phyloP scores from a whole-genome alignment of 2,888 invertebrate genomes.

The Sphecodes monilicornis region DNA sequence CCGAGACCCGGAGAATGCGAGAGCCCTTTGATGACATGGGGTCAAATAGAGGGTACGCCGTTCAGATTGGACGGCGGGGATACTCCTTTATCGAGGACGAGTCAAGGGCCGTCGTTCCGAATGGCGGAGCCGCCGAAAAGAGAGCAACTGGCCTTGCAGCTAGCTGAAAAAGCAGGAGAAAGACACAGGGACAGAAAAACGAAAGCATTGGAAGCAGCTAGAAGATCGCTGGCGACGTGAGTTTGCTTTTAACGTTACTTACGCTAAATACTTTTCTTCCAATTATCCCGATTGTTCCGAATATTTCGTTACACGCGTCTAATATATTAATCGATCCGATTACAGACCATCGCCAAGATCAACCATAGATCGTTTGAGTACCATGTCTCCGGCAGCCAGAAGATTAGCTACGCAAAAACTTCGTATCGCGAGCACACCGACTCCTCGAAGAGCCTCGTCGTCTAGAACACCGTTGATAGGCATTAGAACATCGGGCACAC shows the following conservation, averaged over 20 bases:
- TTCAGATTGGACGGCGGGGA: slow-evolving; percentile 96
- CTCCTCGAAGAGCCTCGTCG: slow-evolving; percentile 81
- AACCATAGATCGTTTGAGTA: slow-evolving; percentile 92
- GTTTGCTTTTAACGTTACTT: slow-evolving; percentile 63
- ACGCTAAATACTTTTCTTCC: too few relatives aligned
- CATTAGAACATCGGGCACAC: slow-evolving; percentile 80
- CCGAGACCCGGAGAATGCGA: slow-evolving; percentile 95
- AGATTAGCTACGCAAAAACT: slow-evolving; percentile 91
- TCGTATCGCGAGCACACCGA: slow-evolving; percentile 77
- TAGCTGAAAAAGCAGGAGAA: slow-evolving; percentile 94
- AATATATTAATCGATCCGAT: slow-evolving; percentile 53
- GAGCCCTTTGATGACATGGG: slow-evolving; percentile 99
- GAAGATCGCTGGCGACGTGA: slow-evolving; percentile 88
- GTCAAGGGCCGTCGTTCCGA: slow-evolving; percentile 94
- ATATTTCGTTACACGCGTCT: not conserved
- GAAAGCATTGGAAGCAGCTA: slow-evolving; percentile 90
- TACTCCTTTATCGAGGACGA: slow-evolving; percentile 90
- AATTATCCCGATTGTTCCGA: not conserved
- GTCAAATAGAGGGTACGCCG: slow-evolving; percentile 99
- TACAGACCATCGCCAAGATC: slow-evolving; percentile 87
- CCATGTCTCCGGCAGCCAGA: slow-evolving; percentile 98
- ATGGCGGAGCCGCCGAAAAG: slow-evolving; percentile 94
- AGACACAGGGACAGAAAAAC: slow-evolving; percentile 90
- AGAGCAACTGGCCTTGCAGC: slow-evolving; percentile 92
- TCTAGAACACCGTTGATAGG: slow-evolving; percentile 84